Base-by-base conservation (phyloP, 1,140 invertebrate genomes). In the Euwallacea fornicatus region DNA sequence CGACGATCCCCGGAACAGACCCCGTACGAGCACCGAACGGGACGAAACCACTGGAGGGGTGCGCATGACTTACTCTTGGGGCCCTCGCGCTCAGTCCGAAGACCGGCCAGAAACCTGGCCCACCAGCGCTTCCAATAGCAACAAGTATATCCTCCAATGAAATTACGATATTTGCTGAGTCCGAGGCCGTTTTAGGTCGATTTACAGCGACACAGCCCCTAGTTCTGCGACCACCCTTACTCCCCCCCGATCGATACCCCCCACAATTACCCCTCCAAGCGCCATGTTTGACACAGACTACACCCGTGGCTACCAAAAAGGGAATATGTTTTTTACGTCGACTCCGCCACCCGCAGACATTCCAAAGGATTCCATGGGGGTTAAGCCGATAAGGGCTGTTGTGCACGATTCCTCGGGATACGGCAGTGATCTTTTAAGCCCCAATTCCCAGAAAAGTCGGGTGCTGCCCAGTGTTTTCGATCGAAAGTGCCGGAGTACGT, bases 401-500 rank as follows among this genome's bases (percentile, higher is more conserved):
- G 61, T 78, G 7, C 79, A 79, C 1, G 84, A 85, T 58, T 81
- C 85, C 54, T 82, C 85, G 0, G 85, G 85, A 0, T 87, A 87
- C 68, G 82, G 81, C 54, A 86, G 84, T 61, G 84, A 84, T 66
- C 77, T 82, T 53, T 71, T 82, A 10, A 81, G 82, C 0, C 80
- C 82, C 0, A 81, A 76, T 42, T 81, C 83, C 0, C 81, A 79
- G n/a, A 78, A 76, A 2, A 58, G 69, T 13, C 76, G 82, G 16
- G 71, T 79, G 44, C 60, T 78, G 0, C 71, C 80, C 0, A 82
- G 83, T n/a, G 80, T 82, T 0, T 80, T 77, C 59, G 78, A 80
- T 61, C 78, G 74, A 33, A 81, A 81, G 64, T 90, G 88, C 70
- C 86, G 84, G 56, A 91, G 89, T 78, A 90, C 89, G 0, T 90